Evolutionary conservation across 2,797 vertebrate genomes (phyloP), one percentile per base, ranked within the genome.

Genomic region (Paedocypris micromegethes): DNA sequence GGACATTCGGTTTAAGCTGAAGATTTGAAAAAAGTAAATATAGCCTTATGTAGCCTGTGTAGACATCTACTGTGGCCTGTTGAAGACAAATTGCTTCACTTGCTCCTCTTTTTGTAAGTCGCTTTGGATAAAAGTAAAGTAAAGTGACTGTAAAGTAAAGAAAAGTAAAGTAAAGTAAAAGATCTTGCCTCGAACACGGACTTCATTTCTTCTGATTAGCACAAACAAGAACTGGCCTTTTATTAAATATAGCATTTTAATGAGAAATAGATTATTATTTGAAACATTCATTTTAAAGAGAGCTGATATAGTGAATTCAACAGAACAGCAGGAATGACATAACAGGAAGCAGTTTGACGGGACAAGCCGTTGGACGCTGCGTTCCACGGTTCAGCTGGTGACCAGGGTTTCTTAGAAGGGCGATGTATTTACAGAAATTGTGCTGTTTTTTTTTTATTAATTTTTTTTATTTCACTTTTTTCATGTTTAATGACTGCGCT

Each of bases 171-270:
- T n/a, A n/a, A 23, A 23, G 23, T 23, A 23, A 23, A 23, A 23
- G 23, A 23, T 23, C 23, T 23, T 23, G 23, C 23, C 23, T 23
- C 23, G 23, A 23, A 23, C 23, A 23, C 23, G 23, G 23, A 23
- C 23, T 23, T 54, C 6, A 8, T 3, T 37, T 40, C 37, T 54
- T 48, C 58, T 65, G 79, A 80, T 82, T 43, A 72, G 83, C 80
- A 90, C 76, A 90, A 86, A 90, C 75, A 84, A 79, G 80, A 79
- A 81, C 81, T 78, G 84, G 81, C 84, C 86, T 85, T 88, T 85
- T 90, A 91, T 90, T 90, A 91, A 91, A 91, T 91, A 91, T 91
- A 91, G 88, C 87, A 81, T 91, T 91, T 91, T 91, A 91, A 90
- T 91, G 88, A 90, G 89, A 91, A 91, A 91, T 90, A 88, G 88